phyloP scores from a whole-genome alignment of 2,888 invertebrate genomes.

The Matsumyia berberina region DNA sequence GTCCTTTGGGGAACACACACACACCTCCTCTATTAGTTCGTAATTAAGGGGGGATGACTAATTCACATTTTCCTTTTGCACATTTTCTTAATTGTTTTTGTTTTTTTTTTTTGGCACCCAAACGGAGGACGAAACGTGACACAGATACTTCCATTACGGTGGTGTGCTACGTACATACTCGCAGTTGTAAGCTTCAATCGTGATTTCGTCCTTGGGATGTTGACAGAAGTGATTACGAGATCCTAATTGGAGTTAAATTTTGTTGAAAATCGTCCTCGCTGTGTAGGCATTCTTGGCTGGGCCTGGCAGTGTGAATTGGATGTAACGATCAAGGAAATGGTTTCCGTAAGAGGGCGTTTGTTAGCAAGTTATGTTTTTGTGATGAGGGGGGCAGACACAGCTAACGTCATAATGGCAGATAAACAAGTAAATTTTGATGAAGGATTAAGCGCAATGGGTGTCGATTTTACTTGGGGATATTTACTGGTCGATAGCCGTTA shows the following conservation, averaged over 20 bases:
- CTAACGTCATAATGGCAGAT: neutral
- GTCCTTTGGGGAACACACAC: constrained; percentile 8
- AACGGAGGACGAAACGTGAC: constrained; percentile 26
- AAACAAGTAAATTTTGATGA: neutral
- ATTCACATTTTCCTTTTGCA: constrained; percentile 33
- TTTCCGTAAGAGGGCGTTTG: neutral
- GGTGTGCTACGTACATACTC: neutral
- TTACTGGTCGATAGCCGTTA: too few species aligned
- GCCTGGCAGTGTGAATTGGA: neutral
- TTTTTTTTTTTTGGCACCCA: constrained; percentile 9
- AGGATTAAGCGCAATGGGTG: too few species aligned
- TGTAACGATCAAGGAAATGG: neutral
- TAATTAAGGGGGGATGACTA: constrained; percentile 51
- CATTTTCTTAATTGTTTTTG: constrained; percentile 42
- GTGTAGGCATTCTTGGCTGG: neutral
- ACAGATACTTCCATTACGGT: constrained; percentile 32
- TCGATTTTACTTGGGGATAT: too few species aligned
- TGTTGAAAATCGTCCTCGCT: constrained; percentile 14
- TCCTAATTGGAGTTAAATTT: constrained; percentile 39
- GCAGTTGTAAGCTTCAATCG: constrained; percentile 13
- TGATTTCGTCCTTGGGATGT: constrained; percentile 35
- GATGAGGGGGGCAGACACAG: neutral
- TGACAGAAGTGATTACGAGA: constrained; percentile 40
- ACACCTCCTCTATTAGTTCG: constrained; percentile 47
- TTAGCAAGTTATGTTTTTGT: neutral